A percentile compares a stretch with the other conserved stretches of the same genome.
Evolutionary conservation across 2,888 invertebrate species (phyloP).

Genomic region (Sesamia inferens): DNA sequence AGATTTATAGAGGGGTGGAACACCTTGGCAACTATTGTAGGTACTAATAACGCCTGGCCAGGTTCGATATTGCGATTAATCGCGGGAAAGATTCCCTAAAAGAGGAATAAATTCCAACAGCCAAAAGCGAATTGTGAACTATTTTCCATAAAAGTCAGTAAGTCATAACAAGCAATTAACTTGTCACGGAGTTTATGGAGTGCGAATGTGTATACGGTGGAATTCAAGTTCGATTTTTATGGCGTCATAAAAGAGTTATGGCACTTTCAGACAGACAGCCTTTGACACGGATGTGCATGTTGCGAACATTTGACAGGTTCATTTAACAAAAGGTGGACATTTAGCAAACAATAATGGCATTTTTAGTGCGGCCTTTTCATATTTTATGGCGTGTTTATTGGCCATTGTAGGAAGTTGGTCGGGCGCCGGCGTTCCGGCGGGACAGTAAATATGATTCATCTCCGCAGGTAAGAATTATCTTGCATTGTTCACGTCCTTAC

Average conservation of each 20-base stretch:
- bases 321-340: constrained; percentile 87
- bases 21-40: constrained; percentile 89
- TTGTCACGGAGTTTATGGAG: constrained; percentile 71
- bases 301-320: constrained; percentile 83
- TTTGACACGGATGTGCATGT: constrained; percentile 71
- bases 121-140: constrained; percentile 52
- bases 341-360: constrained; percentile 85
- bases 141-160: constrained; percentile 63
- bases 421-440: constrained; percentile 75
- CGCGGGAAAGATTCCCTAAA: constrained; percentile 75
- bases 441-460: constrained; percentile 86
- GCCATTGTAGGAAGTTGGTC: constrained; percentile 83
- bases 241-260: constrained; percentile 62
- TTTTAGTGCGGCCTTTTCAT: constrained; percentile 87
- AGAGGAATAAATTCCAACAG: constrained; percentile 70
- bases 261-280: constrained; percentile 58
- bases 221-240: constrained; percentile 64
- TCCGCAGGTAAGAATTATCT: constrained; percentile 79
- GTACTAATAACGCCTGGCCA: constrained; percentile 89
- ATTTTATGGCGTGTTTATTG: constrained; percentile 89
- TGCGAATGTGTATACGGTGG: constrained; percentile 55
- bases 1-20: constrained; percentile 90
- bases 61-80: constrained; percentile 87
- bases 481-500: constrained; percentile 78
- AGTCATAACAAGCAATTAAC: constrained; percentile 75